These are phyloP conservation scores for Anniella stebbinsi DNA, from an alignment of 2,797 vertebrate genomes.

Conservation along the genomic window DNA sequence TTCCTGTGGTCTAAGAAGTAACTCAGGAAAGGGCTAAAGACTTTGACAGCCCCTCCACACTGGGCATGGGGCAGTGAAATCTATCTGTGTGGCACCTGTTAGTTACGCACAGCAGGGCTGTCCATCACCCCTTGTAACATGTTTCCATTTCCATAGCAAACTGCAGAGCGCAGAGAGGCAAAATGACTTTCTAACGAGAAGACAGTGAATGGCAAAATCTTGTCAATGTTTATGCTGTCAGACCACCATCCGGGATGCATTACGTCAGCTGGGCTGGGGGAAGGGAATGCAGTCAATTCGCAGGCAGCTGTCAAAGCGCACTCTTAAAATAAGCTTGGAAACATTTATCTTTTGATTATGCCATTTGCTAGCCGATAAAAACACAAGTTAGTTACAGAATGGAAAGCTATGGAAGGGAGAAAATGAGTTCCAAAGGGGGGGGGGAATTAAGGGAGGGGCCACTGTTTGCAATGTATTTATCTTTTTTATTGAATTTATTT, in stretches of 20 bases:
- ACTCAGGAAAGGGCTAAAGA: conserved; percentile 42
- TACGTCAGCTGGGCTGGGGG: conserved; percentile 41
- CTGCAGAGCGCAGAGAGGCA: conserved; percentile 43
- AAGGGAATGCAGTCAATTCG: conserved; percentile 51
- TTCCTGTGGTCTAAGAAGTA: conserved; percentile 50
- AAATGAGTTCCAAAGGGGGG: not conserved
- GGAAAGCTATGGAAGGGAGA: conserved; percentile 34
- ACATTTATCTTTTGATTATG: conserved; percentile 55
- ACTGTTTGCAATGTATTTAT: not conserved
- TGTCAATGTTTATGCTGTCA: conserved; percentile 55
- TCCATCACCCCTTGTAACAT: conserved; percentile 63
- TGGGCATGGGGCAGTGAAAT: conserved; percentile 55
- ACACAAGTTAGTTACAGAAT: conserved; percentile 1
- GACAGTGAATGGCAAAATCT: conserved; percentile 62
- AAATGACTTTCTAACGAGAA: conserved; percentile 65
- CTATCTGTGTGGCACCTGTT: conserved; percentile 74
- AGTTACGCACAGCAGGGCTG: conserved; percentile 65
- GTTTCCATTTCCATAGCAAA: conserved; percentile 73
- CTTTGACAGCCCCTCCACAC: conserved; percentile 55
- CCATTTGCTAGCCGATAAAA: conserved; percentile 49
- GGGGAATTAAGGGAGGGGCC: not conserved
- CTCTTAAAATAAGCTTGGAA: conserved; percentile 49
- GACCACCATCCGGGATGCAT: conserved; percentile 49
- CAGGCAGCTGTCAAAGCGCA: conserved; percentile 57
- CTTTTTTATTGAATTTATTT: no score